Evolutionary conservation across 2,113 vertebrate species (phyloP).

Genomic region (Lota lota): DNA sequence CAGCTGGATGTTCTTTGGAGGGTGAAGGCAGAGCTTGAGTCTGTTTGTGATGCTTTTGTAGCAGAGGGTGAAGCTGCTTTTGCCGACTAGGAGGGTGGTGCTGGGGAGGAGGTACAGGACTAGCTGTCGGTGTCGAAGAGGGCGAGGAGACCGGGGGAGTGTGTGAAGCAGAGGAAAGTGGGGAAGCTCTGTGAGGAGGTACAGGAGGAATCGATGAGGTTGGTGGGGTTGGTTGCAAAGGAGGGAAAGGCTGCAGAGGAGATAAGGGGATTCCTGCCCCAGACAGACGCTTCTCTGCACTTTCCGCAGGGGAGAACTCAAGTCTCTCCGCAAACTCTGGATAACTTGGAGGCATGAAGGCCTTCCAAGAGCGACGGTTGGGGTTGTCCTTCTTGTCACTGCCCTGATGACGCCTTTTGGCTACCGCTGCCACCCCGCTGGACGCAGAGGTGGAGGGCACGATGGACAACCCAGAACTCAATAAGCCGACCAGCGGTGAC

Average conservation of each 20-base stretch:
- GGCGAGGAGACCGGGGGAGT: slow-evolving; percentile 63
- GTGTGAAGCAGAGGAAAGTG: slow-evolving; percentile 63
- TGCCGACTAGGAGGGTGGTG: slow-evolving; percentile 57
- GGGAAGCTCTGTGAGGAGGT: slow-evolving; percentile 60
- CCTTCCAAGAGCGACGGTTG: slow-evolving; percentile 95
- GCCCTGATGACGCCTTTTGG: slow-evolving; percentile 83
- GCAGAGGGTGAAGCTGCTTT: slow-evolving; percentile 52
- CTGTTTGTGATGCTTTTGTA: slow-evolving; percentile 59
- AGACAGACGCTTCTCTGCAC: slow-evolving; percentile 80
- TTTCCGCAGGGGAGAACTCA: slow-evolving; percentile 78
- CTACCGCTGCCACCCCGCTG: slow-evolving; percentile 73
- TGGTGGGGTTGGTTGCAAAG: slow-evolving; percentile 49
- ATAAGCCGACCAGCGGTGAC: slow-evolving; percentile 57
- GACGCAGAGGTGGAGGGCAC: slow-evolving; percentile 61
- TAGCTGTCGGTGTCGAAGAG: slow-evolving; percentile 52
- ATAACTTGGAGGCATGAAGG: slow-evolving; percentile 93
- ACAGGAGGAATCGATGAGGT: slow-evolving; percentile 62
- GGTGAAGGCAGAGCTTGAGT: slow-evolving; percentile 31
- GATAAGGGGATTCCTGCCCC: slow-evolving; percentile 67
- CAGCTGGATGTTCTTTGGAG: slow-evolving; percentile 50
- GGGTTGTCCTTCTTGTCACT: slow-evolving; percentile 86
- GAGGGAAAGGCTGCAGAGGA: slow-evolving; percentile 54
- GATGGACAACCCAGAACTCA: slow-evolving; percentile 56
- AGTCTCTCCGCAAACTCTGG: slow-evolving; percentile 92
- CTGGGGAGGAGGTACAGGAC: slow-evolving; percentile 49